These are phyloP conservation scores for Falco concolor DNA, from an alignment of 2,797 vertebrate genomes.

Conservation along the genomic window DNA sequence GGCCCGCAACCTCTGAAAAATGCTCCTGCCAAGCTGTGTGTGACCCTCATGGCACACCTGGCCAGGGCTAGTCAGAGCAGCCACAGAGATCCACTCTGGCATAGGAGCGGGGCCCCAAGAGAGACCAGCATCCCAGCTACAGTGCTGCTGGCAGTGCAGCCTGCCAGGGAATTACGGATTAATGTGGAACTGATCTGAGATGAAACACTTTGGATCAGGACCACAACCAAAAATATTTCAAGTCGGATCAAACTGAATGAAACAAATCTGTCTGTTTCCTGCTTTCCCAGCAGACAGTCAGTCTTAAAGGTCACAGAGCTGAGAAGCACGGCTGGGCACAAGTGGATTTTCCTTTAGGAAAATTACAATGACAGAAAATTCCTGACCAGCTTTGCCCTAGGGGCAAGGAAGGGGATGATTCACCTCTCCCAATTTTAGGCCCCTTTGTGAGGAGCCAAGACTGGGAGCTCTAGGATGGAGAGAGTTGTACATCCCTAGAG, in stretches of 20 bases:
- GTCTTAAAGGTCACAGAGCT: conserved; percentile 56
- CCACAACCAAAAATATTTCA: conserved; percentile 23
- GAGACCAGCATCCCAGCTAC: not conserved
- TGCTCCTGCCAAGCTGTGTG: not conserved
- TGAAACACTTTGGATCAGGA: conserved; percentile 46
- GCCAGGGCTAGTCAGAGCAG: not conserved
- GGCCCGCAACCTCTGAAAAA: not conserved
- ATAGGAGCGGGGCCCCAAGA: not conserved
- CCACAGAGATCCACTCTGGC: not conserved
- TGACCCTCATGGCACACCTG: not conserved
- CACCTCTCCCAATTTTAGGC: not conserved
- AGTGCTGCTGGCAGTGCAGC: not conserved
- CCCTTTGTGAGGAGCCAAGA: not conserved
- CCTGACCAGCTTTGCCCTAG: not conserved
- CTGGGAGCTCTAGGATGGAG: not conserved
- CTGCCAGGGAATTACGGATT: conserved; percentile 37
- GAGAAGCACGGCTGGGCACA: not conserved
- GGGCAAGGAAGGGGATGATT: not conserved
- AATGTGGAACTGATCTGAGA: conserved; percentile 56
- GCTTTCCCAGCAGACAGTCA: conserved; percentile 50
- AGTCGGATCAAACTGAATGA: conserved; percentile 45
- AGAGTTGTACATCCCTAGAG: not conserved
- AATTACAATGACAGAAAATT: conserved; percentile 12
- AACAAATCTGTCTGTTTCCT: conserved; percentile 60
- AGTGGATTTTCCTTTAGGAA: conserved; percentile 44